Base-by-base conservation (phyloP, 2,888 invertebrate species). In the Lithosia quadra region DNA sequence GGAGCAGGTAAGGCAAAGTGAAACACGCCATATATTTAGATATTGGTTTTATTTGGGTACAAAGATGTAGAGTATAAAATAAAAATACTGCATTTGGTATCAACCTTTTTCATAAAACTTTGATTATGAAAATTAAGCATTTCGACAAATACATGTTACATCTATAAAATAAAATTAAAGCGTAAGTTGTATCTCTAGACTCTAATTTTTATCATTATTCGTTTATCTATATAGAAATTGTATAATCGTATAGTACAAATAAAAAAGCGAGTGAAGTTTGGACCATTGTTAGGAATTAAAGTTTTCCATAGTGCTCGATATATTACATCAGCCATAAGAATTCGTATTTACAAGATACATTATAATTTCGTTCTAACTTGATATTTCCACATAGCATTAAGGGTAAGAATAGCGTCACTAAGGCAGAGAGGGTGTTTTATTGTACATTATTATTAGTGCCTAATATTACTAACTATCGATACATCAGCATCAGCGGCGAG, bases 61-160 rank as follows among this genome's bases (percentile, higher is more conserved):
- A 94, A 93, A 94, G 93, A 91, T 92, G 92, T 93, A 93, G 92
- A 94, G 88, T 94, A 93, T 90, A 93, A 94, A 94, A 94, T 93
- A 94, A 94, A 93, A 94, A 94, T 94, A 94, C 94, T 94, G 94
- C 94, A 93, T 94, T 94, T 93, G 94, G 94, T 94, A 94, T 94
- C 91, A 87, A 94, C 92, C 91, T 86, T 90, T 90, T 87, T 82
- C 92, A 91, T 92, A 93, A 93, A 93, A 92, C 89, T 89, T 92
- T 90, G 89, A 93, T 92, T 93, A 94, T 91, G 93, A 92, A 93
- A 93, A 93, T 91, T 92, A 94, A 94, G 94, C 94, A 91, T 91
- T 92, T 89, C 81, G 92, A 91, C 93, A 93, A 93, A 92, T 93
- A 94, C 93, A 92, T 87, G 88, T 87, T 86, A 93, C 88, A 91